Conservation (phyloP, 2,888 invertebrate species). For the Xiphydria camelus region DNA sequence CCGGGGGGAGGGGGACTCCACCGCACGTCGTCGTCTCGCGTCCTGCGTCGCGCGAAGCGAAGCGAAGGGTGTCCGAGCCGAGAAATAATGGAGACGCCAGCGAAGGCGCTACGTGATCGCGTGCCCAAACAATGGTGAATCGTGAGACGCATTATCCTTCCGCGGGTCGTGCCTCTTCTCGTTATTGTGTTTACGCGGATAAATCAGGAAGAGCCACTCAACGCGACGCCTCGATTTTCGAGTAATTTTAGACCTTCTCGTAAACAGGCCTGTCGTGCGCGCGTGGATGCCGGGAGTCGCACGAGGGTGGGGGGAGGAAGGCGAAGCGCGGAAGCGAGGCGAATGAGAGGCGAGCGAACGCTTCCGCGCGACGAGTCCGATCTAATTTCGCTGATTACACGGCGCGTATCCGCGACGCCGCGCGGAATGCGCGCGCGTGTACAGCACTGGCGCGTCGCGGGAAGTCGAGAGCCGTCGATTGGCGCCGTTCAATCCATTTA, state of each 20-base stretch:
- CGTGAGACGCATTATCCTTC: constrained; percentile 23
- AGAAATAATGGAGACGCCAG: constrained; percentile 5
- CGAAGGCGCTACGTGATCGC: constrained; percentile 26
- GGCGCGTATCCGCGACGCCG: neutral
- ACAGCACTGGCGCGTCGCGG: neutral
- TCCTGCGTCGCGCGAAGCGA: too few species aligned
- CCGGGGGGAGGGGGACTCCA: neutral
- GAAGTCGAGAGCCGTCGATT: constrained; percentile 11
- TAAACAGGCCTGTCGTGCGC: constrained; percentile 8
- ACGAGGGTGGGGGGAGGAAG: too few species aligned
- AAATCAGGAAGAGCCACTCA: constrained; percentile 22
- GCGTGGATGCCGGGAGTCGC: constrained; percentile 4
- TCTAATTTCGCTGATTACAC: neutral
- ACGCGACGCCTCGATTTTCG: constrained; percentile 20
- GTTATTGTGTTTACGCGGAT: constrained; percentile 10
- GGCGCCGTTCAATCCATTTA: constrained; percentile 15
- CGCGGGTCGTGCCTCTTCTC: constrained; percentile 11
- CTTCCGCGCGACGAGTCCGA: neutral
- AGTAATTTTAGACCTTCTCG: constrained; percentile 18
- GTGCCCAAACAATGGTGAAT: constrained; percentile 23
- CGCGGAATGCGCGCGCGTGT: neutral
- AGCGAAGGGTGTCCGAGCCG: too few species aligned
- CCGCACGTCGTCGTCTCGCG: neutral
- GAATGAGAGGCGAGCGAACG: too few species aligned
- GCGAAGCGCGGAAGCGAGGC: too few species aligned